These are phyloP conservation scores for Prinia subflava DNA, from an alignment of 2,113 vertebrate species.

Conservation along the genomic window DNA sequence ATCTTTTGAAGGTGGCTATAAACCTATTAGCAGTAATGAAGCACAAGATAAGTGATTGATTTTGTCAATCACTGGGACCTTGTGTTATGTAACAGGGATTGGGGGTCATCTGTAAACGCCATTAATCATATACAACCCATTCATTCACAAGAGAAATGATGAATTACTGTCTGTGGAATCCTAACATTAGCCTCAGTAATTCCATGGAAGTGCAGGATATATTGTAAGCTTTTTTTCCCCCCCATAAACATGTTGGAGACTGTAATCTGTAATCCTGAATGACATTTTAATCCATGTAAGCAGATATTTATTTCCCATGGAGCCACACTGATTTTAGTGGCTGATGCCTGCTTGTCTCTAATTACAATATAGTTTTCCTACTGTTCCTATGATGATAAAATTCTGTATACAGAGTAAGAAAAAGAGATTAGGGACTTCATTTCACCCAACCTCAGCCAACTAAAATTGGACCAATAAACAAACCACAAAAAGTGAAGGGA, in stretches of 20 bases:
- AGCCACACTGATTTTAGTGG: background rate
- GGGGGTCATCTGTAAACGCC: background rate
- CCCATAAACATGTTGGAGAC: background rate
- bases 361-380: background rate
- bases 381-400: background rate
- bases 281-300: constrained; percentile 29
- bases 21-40: constrained; percentile 3
- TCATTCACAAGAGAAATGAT: background rate
- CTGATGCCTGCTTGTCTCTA: background rate
- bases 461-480: background rate
- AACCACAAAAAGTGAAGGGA: background rate
- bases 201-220: background rate
- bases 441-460: background rate
- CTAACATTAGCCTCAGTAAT: background rate
- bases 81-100: background rate
- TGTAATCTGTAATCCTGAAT: constrained; percentile 14
- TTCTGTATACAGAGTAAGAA: background rate
- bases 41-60: background rate
- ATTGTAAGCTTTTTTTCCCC: background rate
- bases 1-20: background rate
- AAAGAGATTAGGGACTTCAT: background rate
- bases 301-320: constrained; percentile 5
- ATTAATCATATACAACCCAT: constrained; percentile 5
- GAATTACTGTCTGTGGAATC: background rate
- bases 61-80: background rate